A percentile compares a stretch with the other conserved stretches of the same genome.
Conservation (phyloP, 64 coral and sea anemone genomes). For the Catalaphyllia jardinei region DNA sequence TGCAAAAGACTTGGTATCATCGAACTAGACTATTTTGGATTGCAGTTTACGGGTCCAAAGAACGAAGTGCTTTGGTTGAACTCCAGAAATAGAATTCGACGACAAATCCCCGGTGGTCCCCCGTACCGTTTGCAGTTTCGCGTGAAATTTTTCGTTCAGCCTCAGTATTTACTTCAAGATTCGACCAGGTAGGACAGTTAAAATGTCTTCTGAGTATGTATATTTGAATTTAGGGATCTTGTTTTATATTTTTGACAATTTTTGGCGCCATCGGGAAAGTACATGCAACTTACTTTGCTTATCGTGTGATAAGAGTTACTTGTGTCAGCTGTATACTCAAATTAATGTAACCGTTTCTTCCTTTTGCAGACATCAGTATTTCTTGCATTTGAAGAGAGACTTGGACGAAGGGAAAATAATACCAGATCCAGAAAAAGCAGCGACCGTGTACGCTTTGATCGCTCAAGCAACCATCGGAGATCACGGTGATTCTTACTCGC, state of each 20-base stretch:
- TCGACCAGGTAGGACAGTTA: conserved; percentile 49
- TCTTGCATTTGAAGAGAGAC: conserved; percentile 79
- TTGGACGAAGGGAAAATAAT: conserved; percentile 64
- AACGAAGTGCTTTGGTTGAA: conserved; percentile 77
- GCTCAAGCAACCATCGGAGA: conserved; percentile 78
- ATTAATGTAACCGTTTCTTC: conserved; percentile 26
- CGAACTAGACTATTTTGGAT: conserved; percentile 80
- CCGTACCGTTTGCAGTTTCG: conserved; percentile 74
- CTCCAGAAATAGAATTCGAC: conserved; percentile 67
- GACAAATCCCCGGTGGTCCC: conserved; percentile 65
- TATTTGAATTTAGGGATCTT: neutral
- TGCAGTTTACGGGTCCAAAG: conserved; percentile 69
- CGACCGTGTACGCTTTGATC: conserved; percentile 63
- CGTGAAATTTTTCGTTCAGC: conserved; percentile 80
- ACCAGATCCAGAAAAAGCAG: conserved; percentile 52
- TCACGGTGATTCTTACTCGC: conserved; percentile 41
- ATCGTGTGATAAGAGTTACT: neutral
- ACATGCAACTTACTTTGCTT: neutral
- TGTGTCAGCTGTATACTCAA: conserved; percentile 1
- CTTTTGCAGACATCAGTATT: conserved; percentile 84
- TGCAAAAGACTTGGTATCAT: conserved; percentile 90
- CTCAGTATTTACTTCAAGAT: conserved; percentile 74
- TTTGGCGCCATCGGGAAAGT: neutral
- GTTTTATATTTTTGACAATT: neutral
- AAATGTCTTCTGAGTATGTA: neutral